Conservation (phyloP, 2,113 vertebrate species). For the Cynocephalus volans region DNA sequence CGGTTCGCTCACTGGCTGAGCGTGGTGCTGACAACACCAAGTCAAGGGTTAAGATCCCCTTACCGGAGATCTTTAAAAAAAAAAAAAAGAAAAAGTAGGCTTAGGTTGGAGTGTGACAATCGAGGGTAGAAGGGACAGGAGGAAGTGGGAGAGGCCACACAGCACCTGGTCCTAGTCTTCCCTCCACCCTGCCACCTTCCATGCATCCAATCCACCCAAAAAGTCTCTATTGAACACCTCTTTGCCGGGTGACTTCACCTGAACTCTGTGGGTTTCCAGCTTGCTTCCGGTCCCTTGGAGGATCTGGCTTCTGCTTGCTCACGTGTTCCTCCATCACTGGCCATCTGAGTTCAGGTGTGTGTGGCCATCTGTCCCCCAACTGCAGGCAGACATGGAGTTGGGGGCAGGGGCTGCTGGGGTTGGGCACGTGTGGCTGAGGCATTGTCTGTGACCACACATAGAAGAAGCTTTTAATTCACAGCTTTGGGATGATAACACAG, state of each 20-base stretch:
- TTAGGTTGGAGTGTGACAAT: no score
- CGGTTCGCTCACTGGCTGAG: no score
- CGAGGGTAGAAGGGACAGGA: background rate
- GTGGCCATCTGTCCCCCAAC: background rate
- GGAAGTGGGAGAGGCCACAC: background rate
- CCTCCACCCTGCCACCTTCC: fast-evolving
- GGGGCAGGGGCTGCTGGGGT: no score
- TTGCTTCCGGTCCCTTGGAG: background rate
- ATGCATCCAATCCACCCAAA: background rate
- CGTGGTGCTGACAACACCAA: no score
- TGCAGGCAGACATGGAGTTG: background rate
- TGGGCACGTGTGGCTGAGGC: background rate
- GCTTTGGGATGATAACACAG: background rate
- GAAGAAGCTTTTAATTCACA: background rate
- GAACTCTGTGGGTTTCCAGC: fast-evolving
- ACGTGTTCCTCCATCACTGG: fast-evolving
- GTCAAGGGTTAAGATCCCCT: no score
- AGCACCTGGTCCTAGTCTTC: background rate
- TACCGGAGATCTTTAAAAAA: no score
- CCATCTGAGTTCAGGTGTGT: background rate
- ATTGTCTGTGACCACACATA: background rate
- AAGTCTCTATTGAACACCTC: background rate
- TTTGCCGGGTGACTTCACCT: background rate
- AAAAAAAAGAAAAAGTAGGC: background rate
- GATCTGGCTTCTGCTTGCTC: background rate